phyloP scores from a whole-genome alignment of 30 jellyfish, hydroid and myxozoan species.

The Hydractinia echinata region DNA sequence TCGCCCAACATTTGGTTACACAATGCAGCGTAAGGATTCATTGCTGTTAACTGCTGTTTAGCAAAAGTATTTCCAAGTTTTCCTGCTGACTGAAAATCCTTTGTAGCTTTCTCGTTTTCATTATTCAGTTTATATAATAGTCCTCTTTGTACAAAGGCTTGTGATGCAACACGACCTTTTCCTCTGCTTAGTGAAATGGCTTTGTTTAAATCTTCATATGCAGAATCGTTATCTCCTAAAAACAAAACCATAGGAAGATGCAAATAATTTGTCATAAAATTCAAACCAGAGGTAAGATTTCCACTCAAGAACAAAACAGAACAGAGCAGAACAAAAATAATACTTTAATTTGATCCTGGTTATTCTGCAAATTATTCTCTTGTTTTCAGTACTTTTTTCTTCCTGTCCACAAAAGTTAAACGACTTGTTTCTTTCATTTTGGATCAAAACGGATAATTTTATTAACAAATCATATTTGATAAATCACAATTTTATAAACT shows the following conservation, averaged over 20 bases:
- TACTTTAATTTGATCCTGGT: no score
- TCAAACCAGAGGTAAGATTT: no score
- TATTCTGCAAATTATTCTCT: no score
- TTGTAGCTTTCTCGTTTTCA: constrained; percentile 61
- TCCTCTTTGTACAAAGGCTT: constrained; percentile 87
- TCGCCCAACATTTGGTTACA: constrained; percentile 88
- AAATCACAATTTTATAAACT: no score
- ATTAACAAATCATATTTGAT: no score
- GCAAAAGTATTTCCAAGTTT: constrained; percentile 74
- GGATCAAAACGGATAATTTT: no score
- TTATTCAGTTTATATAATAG: constrained; percentile 43
- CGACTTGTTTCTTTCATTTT: no score
- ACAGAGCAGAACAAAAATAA: no score
- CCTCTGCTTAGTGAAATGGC: constrained; percentile 73
- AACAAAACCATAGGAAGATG: not conserved
- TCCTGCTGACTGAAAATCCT: constrained; percentile 76
- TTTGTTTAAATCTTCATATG: constrained; percentile 52
- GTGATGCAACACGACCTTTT: constrained; percentile 77
- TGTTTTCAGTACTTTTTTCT: no score
- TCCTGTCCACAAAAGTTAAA: no score
- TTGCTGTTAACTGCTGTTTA: constrained; percentile 48
- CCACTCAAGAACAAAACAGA: no score
- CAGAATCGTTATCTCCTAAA: constrained; percentile 65
- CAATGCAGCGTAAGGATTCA: constrained; percentile 94
- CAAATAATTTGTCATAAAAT: no score